Evolutionary conservation across 2,797 vertebrate species (phyloP).

Genomic region (Sus cebifrons): DNA sequence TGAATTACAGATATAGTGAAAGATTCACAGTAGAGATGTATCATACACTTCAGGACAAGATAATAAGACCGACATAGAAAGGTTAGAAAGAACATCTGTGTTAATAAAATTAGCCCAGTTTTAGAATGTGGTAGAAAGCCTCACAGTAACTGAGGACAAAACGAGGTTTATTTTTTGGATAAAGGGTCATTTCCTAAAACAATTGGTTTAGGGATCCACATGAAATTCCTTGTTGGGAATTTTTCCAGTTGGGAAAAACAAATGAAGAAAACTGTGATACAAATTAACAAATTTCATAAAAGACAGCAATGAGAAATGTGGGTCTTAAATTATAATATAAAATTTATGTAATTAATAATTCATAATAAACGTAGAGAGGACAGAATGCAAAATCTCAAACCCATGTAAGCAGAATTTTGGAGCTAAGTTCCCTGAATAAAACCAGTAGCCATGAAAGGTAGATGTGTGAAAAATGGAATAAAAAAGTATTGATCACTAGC

Average conservation of each 20-base stretch:
- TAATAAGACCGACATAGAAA: not conserved
- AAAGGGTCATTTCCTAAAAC: not conserved
- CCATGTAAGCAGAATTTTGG: not conserved
- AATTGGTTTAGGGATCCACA: not conserved
- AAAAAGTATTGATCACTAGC: not conserved
- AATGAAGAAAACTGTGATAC: not conserved
- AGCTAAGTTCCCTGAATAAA: not conserved
- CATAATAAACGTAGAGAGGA: not conserved
- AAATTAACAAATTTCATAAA: conserved; percentile 23
- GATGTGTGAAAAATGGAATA: not conserved
- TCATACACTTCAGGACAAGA: not conserved
- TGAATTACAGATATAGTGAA: conserved; percentile 28
- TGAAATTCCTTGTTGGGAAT: not conserved
- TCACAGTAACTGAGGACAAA: not conserved
- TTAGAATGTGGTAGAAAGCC: not conserved
- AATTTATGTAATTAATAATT: not conserved
- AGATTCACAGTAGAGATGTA: conserved; percentile 5
- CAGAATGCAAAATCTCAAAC: not conserved
- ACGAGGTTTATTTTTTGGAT: not conserved
- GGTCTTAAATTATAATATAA: conserved; percentile 12
- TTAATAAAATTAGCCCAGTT: not conserved
- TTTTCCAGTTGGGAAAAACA: not conserved
- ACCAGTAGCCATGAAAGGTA: not conserved
- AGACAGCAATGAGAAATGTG: not conserved
- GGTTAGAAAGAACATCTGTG: not conserved